These are phyloP conservation scores for Brachionus asplanchnoidis DNA, from an alignment of 1,140 invertebrate genomes.

Conservation along the genomic window DNA sequence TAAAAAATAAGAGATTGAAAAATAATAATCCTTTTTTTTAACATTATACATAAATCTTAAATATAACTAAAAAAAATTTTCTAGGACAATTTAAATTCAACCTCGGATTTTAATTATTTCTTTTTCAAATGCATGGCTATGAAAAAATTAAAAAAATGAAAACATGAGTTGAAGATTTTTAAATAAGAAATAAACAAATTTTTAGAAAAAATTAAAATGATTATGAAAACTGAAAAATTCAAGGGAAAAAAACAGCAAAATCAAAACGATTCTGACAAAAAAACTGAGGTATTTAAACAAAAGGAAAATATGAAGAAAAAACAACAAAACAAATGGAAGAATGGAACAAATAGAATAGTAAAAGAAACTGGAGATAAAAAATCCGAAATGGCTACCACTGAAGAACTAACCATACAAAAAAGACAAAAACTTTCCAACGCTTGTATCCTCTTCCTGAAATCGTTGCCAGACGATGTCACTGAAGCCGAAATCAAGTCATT, in stretches of 20 bases:
- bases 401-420: constrained; percentile 42
- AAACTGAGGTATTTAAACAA: neutral
- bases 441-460: constrained; percentile 72
- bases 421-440: constrained; percentile 8
- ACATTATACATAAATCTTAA: no score
- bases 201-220: neutral
- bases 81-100: no score
- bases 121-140: neutral
- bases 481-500: constrained; percentile 72
- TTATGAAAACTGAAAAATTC: neutral
- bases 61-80: no score
- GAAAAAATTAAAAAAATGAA: neutral
- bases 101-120: no score
- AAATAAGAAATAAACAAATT: neutral
- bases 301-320: neutral
- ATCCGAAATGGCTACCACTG: constrained; percentile 30
- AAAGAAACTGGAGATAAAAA: constrained; percentile 11
- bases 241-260: neutral
- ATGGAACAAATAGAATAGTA: neutral
- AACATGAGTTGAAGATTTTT: neutral
- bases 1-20: no score
- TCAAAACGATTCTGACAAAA: neutral
- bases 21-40: no score
- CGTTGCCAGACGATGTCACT: constrained; percentile 73
- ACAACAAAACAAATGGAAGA: neutral